Base-by-base conservation (phyloP, 2,797 vertebrate genomes). In the Brotula barbata region DNA sequence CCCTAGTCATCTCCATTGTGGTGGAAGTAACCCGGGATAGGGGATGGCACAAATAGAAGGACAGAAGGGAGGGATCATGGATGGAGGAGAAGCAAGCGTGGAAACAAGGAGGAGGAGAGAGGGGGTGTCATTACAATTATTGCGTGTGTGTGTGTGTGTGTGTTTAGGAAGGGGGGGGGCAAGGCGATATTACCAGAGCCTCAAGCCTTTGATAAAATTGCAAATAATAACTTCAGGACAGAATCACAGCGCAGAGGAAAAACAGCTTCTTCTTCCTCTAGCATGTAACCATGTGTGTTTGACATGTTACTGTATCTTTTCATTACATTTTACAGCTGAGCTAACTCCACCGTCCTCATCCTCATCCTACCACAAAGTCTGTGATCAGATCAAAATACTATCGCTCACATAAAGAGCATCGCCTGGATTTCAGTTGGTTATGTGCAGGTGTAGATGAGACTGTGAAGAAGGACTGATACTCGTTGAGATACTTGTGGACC, bases 11-110 rank as follows among this genome's bases (percentile, higher is more conserved):
- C 55, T 82, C 79, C 64, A 20, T 6, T 85, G 84, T 84, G 75
- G 70, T 78, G 88, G 84, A 88, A 89, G 47, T 89, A 89, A 89
- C 75, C 69, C 56, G 66, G 73, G 55, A 73, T 48, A 63, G 44
- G 46, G 58, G 47, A 78, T 68, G 21, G 66, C 17, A 45, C 17
- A 15, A 80, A 73, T 41, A 65, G 71, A 82, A 21, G 16, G 37
- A 64, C n/a, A 34, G 59, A 75, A 46, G 69, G 77, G 81, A 81
- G 76, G 73, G 77, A 68, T 83, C 68, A 75, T 60, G 51, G 73
- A 21, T 60, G 70, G 31, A 77, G 31, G 55, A 71, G 47, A 51
- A 7, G 31, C 31, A 20, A 48, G 53, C 58, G 37, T 55, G 42
- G 58, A 65, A 54, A 58, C 22, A 39, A 41, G 22, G 64, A 64